Evolutionary conservation across 2,888 invertebrate genomes (phyloP).

Genomic region (Philereme vetulata): DNA sequence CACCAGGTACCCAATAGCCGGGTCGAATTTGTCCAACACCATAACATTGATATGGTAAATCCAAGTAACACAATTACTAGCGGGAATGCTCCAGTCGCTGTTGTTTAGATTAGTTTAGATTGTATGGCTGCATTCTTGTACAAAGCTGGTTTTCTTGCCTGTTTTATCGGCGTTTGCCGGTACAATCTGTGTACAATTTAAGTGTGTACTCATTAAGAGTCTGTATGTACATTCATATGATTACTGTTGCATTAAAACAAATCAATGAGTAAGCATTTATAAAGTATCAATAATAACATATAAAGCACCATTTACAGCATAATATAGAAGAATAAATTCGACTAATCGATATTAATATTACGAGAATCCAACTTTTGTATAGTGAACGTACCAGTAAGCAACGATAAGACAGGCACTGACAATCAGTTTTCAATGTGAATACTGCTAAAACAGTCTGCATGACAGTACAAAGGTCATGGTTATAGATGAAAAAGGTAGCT

Average conservation of each 20-base stretch:
- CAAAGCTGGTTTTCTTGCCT: slow-evolving; percentile 6
- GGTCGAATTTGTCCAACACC: slow-evolving; percentile 83
- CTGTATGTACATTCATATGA: too few species aligned
- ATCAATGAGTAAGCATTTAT: too few species aligned
- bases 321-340: too few species aligned
- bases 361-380: not conserved
- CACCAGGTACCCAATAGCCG: slow-evolving; percentile 83
- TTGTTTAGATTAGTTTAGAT: slow-evolving; percentile 20
- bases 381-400: not conserved
- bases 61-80: slow-evolving; percentile 71
- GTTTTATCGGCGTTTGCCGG: not conserved
- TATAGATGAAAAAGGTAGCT: slow-evolving; percentile 18
- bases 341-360: too few species aligned
- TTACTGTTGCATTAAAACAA: too few species aligned
- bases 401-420: not conserved
- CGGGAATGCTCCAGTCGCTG: slow-evolving; percentile 69
- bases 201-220: too few species aligned
- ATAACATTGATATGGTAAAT: slow-evolving; percentile 84
- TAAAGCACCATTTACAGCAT: too few species aligned
- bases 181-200: too few species aligned
- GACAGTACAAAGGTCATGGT: slow-evolving; percentile 25
- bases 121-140: slow-evolving; percentile 7
- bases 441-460: slow-evolving; percentile 34
- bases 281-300: too few species aligned
- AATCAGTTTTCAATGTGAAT: slow-evolving; percentile 10